These are phyloP conservation scores for Erinaceus europaeus DNA, from an alignment of 2,113 vertebrate genomes.

Conservation along the genomic window DNA sequence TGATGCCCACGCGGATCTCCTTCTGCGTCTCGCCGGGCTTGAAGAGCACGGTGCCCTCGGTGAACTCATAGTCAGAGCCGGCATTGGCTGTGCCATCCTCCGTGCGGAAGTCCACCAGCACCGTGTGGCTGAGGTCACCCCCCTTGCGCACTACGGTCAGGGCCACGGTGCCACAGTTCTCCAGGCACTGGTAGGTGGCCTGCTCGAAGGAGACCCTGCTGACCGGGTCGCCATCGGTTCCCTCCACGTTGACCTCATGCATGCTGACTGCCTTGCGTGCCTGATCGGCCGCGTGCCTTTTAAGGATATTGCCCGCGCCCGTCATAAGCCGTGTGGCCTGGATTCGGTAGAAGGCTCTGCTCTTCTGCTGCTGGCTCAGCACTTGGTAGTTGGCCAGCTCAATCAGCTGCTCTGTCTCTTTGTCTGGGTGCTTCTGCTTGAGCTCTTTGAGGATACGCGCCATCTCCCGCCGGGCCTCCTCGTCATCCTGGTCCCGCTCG, in stretches of 20 bases:
- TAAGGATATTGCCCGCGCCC: conserved; percentile 92
- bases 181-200: conserved; percentile 92
- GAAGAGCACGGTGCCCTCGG: conserved; percentile 91
- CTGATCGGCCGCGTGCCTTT: conserved; percentile 93
- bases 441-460: conserved; percentile 93
- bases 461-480: conserved; percentile 92
- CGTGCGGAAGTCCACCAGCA: conserved; percentile 92
- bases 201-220: conserved; percentile 94
- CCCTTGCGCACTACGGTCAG: conserved; percentile 90
- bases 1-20: conserved; percentile 92
- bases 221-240: conserved; percentile 82
- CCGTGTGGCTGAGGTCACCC: conserved; percentile 86
- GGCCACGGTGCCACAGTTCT: conserved; percentile 94
- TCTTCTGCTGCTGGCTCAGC: conserved; percentile 94
- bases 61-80: conserved; percentile 93
- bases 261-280: conserved; percentile 90
- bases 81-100: conserved; percentile 96
- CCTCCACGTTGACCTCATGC: conserved; percentile 88
- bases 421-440: conserved; percentile 95
- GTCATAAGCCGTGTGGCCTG: conserved; percentile 96
- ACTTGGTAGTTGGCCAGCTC: conserved; percentile 95
- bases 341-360: conserved; percentile 95
- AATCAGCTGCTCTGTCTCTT: conserved; percentile 92
- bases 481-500: conserved; percentile 91
- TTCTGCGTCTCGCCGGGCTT: conserved; percentile 93